Conservation (phyloP, 2,888 invertebrate species). For the Tuta absoluta region DNA sequence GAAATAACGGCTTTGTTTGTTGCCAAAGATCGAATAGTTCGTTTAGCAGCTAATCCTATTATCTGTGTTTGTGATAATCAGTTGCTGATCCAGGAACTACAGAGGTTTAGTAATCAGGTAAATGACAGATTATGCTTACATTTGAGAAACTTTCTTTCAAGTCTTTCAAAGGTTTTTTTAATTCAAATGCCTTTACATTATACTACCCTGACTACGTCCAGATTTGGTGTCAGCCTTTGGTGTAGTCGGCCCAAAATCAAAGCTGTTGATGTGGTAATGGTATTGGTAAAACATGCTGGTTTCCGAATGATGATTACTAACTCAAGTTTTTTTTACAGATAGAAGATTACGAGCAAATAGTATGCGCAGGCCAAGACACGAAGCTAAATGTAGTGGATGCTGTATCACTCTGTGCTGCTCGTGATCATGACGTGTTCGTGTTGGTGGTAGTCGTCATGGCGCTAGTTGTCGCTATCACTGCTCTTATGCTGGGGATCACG, state of each 20-base stretch:
- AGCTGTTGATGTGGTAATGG: no score
- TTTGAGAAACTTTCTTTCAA: not conserved
- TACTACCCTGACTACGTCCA: no score
- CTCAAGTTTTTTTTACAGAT: not conserved
- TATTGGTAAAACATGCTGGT: no score
- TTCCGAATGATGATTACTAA: not conserved
- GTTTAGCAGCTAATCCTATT: constrained; percentile 1
- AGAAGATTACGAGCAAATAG: constrained; percentile 1
- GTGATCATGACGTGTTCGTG: not conserved
- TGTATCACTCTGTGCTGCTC: not conserved
- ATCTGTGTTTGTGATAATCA: constrained; percentile 12
- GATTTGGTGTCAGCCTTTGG: no score
- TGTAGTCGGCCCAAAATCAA: no score
- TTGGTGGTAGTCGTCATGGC: not conserved
- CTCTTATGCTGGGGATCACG: not conserved
- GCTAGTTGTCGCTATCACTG: not conserved
- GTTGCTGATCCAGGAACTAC: constrained; percentile 9
- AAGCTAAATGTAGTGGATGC: not conserved
- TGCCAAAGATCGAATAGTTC: not conserved
- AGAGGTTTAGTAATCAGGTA: constrained; percentile 8
- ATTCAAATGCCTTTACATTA: no score
- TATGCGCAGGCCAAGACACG: not conserved
- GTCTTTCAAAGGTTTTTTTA: not conserved
- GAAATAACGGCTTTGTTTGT: not conserved
- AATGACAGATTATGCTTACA: not conserved